These are phyloP conservation scores for Cairina moschata DNA, from an alignment of 2,113 vertebrate genomes.

Conservation along the genomic window DNA sequence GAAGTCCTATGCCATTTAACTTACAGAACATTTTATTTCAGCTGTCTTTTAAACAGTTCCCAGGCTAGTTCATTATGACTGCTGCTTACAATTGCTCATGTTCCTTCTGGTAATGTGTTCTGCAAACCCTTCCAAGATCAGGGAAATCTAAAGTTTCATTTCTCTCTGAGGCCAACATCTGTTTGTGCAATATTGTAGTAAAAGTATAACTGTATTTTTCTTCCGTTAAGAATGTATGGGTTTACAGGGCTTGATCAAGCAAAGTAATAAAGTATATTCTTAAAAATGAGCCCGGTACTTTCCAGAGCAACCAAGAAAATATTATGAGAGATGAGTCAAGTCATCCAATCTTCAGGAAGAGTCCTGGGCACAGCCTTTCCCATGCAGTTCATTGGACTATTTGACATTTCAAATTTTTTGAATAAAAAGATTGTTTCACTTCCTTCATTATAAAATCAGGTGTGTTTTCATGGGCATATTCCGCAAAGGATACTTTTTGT, in stretches of 20 bases:
- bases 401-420: not conserved
- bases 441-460: not conserved
- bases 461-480: not conserved
- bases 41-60: slow-evolving; percentile 62
- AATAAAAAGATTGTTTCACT: not conserved
- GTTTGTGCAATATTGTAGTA: slow-evolving; percentile 34
- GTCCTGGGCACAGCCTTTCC: not conserved
- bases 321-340: not conserved
- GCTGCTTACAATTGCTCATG: slow-evolving; percentile 17
- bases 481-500: not conserved
- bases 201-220: slow-evolving; percentile 1
- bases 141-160: slow-evolving; percentile 62
- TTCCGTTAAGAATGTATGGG: not conserved
- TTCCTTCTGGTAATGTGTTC: slow-evolving; percentile 55
- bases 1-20: slow-evolving; percentile 38
- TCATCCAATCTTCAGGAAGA: not conserved
- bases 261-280: not conserved
- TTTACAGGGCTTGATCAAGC: not conserved
- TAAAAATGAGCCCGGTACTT: not conserved
- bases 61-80: slow-evolving; percentile 55
- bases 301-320: not conserved
- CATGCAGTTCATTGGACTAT: not conserved
- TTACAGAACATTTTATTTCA: slow-evolving; percentile 55
- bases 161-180: slow-evolving; percentile 53
- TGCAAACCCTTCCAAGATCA: slow-evolving; percentile 3